phyloP scores from a whole-genome alignment of 1,140 invertebrate genomes.

The Hylyphantes graminicola region DNA sequence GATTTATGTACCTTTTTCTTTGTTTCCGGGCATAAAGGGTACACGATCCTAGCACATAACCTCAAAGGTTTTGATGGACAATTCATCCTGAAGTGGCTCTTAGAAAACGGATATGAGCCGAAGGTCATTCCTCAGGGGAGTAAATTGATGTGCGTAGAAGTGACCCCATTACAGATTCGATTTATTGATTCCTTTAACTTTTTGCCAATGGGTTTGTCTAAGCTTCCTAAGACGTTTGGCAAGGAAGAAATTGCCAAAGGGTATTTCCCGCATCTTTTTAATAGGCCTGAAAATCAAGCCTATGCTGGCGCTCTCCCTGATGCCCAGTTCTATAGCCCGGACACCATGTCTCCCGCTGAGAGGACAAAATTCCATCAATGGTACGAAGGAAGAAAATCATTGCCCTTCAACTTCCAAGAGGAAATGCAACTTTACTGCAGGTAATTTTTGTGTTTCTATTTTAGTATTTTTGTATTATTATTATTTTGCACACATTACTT shows the following conservation, averaged over 20 bases:
- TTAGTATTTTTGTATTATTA: too few relatives aligned
- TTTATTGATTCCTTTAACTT: conserved; percentile 31
- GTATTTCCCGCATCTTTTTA: conserved; percentile 56
- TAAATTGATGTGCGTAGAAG: not conserved
- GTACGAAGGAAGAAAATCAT: too few relatives aligned
- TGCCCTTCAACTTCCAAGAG: not conserved
- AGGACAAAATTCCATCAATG: not conserved
- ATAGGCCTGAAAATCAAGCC: conserved; percentile 54
- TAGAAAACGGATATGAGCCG: not conserved
- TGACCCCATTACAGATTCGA: not conserved
- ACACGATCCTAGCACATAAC: conserved; percentile 34
- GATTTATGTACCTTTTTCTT: conserved; percentile 15
- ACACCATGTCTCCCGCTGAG: not conserved
- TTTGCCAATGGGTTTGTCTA: conserved; percentile 38
- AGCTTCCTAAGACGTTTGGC: conserved; percentile 35
- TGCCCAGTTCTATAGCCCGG: not conserved
- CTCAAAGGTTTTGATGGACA: conserved; percentile 26
- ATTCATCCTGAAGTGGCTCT: conserved; percentile 28
- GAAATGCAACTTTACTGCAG: not conserved
- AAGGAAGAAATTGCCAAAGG: conserved; percentile 19
- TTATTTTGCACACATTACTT: too few relatives aligned
- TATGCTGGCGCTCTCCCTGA: not conserved
- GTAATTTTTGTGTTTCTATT: too few relatives aligned
- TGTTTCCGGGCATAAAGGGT: not conserved
- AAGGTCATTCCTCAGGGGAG: conserved; percentile 17